Evolutionary conservation across 1,140 invertebrate species (phyloP).

Genomic region (Scaptomyza hsui): DNA sequence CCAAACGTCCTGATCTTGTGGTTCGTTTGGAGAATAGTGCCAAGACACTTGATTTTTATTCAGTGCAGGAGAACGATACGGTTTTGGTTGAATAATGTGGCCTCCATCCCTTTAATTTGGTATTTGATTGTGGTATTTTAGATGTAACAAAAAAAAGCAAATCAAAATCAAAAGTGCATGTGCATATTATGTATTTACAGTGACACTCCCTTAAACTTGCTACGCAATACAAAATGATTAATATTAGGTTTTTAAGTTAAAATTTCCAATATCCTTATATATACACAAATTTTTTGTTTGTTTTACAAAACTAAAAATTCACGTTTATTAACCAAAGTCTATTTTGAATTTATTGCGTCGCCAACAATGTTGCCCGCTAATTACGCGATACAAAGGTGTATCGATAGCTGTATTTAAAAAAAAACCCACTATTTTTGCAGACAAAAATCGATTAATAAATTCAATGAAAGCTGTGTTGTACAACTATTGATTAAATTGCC

Average conservation of each 20-base stretch:
- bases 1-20: constrained; percentile 87
- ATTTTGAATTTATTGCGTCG: background rate
- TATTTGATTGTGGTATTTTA: constrained; percentile 60
- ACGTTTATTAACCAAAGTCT: constrained; percentile 29
- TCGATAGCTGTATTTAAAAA: background rate
- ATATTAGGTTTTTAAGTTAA: constrained; percentile 50
- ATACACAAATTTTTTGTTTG: constrained; percentile 47
- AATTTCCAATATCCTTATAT: constrained; percentile 36
- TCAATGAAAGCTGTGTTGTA: background rate
- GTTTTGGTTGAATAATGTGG: constrained; percentile 86
- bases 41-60: constrained; percentile 92
- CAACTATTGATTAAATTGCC: constrained; percentile 13
- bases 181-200: constrained; percentile 6
- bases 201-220: constrained; percentile 10
- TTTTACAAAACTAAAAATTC: constrained; percentile 50
- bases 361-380: background rate
- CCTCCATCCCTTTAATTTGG: constrained; percentile 17
- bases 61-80: constrained; percentile 92
- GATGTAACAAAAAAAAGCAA: constrained; percentile 25
- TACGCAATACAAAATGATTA: constrained; percentile 53
- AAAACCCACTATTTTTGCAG: background rate
- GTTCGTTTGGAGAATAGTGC: constrained; percentile 91
- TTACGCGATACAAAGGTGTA: background rate
- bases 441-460: background rate
- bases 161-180: constrained; percentile 28